Conservation (phyloP, 2,797 vertebrate species). For the Coranthus polyacanthus region DNA sequence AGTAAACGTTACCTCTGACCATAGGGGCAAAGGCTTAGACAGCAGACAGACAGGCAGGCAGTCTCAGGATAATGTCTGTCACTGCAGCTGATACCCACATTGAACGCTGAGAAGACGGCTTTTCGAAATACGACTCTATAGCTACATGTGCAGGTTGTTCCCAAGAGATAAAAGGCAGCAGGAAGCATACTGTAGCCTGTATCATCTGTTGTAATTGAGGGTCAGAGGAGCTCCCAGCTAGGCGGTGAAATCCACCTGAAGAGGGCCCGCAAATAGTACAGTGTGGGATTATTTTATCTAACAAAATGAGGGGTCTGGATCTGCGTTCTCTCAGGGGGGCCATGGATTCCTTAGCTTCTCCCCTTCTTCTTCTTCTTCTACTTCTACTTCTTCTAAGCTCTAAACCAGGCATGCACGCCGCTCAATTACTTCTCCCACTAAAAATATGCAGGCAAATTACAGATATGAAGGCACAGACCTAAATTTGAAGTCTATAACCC, state of each 20-base stretch:
- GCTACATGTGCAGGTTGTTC: slow-evolving; percentile 52
- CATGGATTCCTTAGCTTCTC: slow-evolving; percentile 1
- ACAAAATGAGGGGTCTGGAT: background rate
- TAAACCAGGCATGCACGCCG: slow-evolving; percentile 16
- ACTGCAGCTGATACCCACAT: slow-evolving; percentile 56
- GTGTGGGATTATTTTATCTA: slow-evolving; percentile 9
- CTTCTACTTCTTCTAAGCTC: slow-evolving; percentile 7
- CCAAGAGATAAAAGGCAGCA: slow-evolving; percentile 54
- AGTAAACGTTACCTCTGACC: slow-evolving; percentile 44
- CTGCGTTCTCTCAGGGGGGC: background rate
- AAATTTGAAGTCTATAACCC: slow-evolving; percentile 55
- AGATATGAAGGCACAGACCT: slow-evolving; percentile 47
- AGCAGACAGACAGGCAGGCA: slow-evolving; percentile 41
- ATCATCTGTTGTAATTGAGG: slow-evolving; percentile 57
- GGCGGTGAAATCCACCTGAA: slow-evolving; percentile 35
- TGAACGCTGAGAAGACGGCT: slow-evolving; percentile 47
- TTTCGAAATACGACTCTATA: slow-evolving; percentile 50
- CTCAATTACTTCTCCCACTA: slow-evolving; percentile 49
- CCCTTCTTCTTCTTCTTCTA: slow-evolving; percentile 5
- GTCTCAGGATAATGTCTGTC: slow-evolving; percentile 52
- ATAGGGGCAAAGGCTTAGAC: slow-evolving; percentile 48
- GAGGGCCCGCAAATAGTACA: slow-evolving; percentile 17
- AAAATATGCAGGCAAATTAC: slow-evolving; percentile 54
- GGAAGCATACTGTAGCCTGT: slow-evolving; percentile 43
- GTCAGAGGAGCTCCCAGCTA: slow-evolving; percentile 44